phyloP scores from a whole-genome alignment of 2,113 vertebrate species.

The Clarias batrachus region DNA sequence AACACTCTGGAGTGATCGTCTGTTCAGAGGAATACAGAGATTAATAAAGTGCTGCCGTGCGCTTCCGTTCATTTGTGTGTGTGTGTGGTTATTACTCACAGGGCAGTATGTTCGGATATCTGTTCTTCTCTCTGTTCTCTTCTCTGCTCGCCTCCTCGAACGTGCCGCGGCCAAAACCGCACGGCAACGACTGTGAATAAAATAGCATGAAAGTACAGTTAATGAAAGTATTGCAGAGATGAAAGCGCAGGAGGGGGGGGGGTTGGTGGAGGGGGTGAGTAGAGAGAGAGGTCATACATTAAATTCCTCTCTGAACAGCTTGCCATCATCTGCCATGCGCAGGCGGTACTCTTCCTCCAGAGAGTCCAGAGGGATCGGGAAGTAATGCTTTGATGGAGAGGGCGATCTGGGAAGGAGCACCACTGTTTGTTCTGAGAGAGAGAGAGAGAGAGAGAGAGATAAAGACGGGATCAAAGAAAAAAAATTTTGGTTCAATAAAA shows the following conservation, averaged over 20 bases:
- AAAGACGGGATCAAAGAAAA: neutral
- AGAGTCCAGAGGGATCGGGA: constrained; percentile 82
- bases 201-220: neutral
- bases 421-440: constrained; percentile 79
- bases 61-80: neutral
- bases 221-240: neutral
- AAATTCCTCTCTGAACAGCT: constrained; percentile 93
- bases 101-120: constrained; percentile 98
- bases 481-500: neutral
- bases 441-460: constrained; percentile 2
- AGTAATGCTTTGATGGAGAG: constrained; percentile 85
- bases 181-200: constrained; percentile 79
- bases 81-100: constrained; percentile 75
- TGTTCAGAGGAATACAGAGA: constrained; percentile 58
- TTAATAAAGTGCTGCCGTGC: neutral
- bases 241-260: neutral
- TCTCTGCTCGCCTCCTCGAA: constrained; percentile 93
- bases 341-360: constrained; percentile 90
- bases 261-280: too few species aligned
- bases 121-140: constrained; percentile 94
- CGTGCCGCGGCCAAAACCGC: constrained; percentile 79
- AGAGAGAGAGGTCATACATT: constrained; percentile 75
- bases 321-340: constrained; percentile 89
- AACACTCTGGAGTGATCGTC: constrained; percentile 92
- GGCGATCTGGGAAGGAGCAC: constrained; percentile 90